A percentile compares a stretch with the other conserved stretches of the same genome.
Conservation (phyloP, 2,113 vertebrate species). For the Canis aureus region DNA sequence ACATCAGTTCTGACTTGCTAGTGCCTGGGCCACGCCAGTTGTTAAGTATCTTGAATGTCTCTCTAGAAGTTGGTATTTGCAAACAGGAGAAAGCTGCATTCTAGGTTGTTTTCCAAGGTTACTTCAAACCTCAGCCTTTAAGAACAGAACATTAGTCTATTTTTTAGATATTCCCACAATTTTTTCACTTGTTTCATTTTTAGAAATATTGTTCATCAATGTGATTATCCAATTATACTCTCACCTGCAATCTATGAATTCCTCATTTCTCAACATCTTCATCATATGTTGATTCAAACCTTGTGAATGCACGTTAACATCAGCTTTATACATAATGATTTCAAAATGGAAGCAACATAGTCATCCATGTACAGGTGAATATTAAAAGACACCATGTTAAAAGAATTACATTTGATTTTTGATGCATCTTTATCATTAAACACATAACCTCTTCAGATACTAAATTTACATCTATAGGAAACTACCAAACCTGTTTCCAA, state of each 20-base stretch:
- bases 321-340: background rate
- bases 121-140: background rate
- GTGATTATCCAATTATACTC: background rate
- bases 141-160: background rate
- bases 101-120: background rate
- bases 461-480: background rate
- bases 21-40: background rate
- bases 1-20: no score
- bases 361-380: background rate
- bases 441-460: background rate
- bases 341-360: background rate
- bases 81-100: background rate
- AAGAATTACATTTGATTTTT: background rate
- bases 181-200: background rate
- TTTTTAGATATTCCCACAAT: background rate
- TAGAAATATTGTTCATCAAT: background rate
- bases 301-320: background rate
- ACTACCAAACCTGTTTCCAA: background rate
- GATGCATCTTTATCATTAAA: background rate
- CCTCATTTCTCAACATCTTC: background rate
- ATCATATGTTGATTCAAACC: background rate
- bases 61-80: background rate
- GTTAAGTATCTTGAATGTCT: background rate
- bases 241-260: no score
- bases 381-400: background rate